phyloP scores from a whole-genome alignment of 2,113 vertebrate genomes.

The Tupaia chinensis region DNA sequence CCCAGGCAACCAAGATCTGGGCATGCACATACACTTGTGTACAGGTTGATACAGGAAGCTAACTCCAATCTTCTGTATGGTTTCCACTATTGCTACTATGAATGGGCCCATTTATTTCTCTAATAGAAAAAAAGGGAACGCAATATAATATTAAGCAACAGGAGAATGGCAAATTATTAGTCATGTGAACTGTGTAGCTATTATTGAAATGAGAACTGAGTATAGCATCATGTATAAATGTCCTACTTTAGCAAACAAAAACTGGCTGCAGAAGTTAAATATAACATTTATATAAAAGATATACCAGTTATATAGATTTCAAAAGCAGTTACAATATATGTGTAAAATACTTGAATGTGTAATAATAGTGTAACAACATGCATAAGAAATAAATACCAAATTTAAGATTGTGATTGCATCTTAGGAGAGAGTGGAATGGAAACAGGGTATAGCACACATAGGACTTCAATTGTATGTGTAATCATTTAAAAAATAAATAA shows the following conservation, averaged over 20 bases:
- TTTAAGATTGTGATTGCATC: slow-evolving; percentile 33
- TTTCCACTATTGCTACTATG: no score
- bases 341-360: slow-evolving; percentile 49
- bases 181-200: not conserved
- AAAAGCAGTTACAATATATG: not conserved
- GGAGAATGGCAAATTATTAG: slow-evolving; percentile 36
- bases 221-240: not conserved
- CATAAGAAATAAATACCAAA: slow-evolving; percentile 46
- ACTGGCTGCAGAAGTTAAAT: not conserved
- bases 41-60: no score
- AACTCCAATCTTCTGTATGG: no score
- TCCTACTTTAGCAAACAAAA: slow-evolving; percentile 31
- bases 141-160: slow-evolving; percentile 48
- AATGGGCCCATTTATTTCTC: not conserved
- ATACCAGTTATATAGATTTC: not conserved
- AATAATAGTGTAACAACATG: slow-evolving; percentile 31
- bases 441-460: not conserved
- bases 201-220: slow-evolving; percentile 50
- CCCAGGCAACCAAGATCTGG: no score
- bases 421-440: slow-evolving; percentile 10
- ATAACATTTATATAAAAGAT: not conserved
- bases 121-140: slow-evolving; percentile 31
- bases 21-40: no score
- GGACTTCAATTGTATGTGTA: not conserved
- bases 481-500: not conserved